Base-by-base conservation (phyloP, 1,140 invertebrate genomes). In the Venustaconcha ellipsiformis region DNA sequence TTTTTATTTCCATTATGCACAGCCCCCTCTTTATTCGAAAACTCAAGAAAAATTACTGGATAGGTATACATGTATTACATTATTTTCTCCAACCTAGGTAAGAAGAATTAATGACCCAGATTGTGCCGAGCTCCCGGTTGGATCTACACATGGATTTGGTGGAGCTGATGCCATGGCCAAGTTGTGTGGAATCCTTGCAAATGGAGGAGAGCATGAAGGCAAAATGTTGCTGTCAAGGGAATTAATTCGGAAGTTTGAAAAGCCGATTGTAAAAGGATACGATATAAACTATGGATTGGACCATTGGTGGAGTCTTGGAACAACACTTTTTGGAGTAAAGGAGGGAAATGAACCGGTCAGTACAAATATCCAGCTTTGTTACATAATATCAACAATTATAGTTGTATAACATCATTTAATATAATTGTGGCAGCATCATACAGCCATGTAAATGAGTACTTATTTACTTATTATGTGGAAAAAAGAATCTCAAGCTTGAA, bases 181-280 rank as follows among this genome's bases (percentile, higher is more conserved):
- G 67, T 65, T 80, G 11, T 78, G 69, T 75, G 79, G 79, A 69
- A 80, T 80, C 70, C 57, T 80, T 60, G 76, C 76, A 70, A 80
- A 78, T 78, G 76, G 79, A 14, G 79, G 79, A 48, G 58, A 55
- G 26, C 57, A 70, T 67, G 64, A 78, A 62, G 76, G 76, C 13
- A 78, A 70, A 48, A 17, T 13, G 18, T 59, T 80, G 15, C 37
- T 80, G 48, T 72, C 72, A 64, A 57, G 69, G 23, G 66, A 67
- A 57, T 68, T 67, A 14, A 80, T 78, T 26, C 57, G 72, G 26
- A 69, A 69, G 23, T 75, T 80, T 37, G 64, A 62, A 20, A 26
- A 72, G 55, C 67, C 74, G 12, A 15, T 76, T 20, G 74, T 73
- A 4, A 69, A 65, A 12, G 67, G 74, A n/a, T 68, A 64, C 58